phyloP scores from a whole-genome alignment of 37 sponge, comb jelly and placozoan genomes.

The Geodia barretti region DNA sequence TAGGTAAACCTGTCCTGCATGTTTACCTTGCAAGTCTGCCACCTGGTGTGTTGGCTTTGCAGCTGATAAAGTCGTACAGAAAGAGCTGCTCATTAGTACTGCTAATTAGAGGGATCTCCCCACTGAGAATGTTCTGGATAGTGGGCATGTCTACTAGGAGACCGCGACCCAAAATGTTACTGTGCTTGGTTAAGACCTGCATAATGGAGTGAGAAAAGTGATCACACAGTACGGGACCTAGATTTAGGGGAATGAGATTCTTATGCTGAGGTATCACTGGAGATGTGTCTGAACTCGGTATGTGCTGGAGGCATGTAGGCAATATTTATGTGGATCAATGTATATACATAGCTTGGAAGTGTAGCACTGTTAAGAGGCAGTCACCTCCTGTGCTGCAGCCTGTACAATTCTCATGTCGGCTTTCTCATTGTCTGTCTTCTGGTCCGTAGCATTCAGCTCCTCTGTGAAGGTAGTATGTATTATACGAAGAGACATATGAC shows the following conservation, averaged over 20 bases:
- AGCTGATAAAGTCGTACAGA: slow-evolving; percentile 83
- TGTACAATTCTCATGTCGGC: slow-evolving; percentile 89
- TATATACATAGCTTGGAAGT: too few relatives aligned
- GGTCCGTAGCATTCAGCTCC: slow-evolving; percentile 49
- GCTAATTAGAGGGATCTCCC: slow-evolving; percentile 43
- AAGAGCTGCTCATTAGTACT: slow-evolving; percentile 65
- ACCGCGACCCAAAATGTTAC: slow-evolving; percentile 68
- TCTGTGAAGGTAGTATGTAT: slow-evolving; percentile 28
- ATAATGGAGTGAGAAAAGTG: not conserved
- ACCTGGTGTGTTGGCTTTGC: slow-evolving; percentile 76
- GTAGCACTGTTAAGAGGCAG: too few relatives aligned
- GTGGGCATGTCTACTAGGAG: slow-evolving; percentile 61
- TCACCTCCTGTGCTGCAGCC: slow-evolving; percentile 74
- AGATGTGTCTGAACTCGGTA: too few relatives aligned
- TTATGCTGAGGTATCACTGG: too few relatives aligned
- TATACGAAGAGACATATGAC: not conserved
- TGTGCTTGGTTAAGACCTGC: slow-evolving; percentile 63
- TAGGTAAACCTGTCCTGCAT: slow-evolving; percentile 1
- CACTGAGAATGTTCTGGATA: slow-evolving; percentile 60
- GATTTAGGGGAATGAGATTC: not conserved
- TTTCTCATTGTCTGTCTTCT: slow-evolving; percentile 44
- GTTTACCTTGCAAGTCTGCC: slow-evolving; percentile 90
- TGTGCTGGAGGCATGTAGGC: too few relatives aligned
- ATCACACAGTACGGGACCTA: not conserved
- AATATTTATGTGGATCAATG: too few relatives aligned